phyloP scores from a whole-genome alignment of 2,797 vertebrate genomes.

The Thalassophryne amazonica region DNA sequence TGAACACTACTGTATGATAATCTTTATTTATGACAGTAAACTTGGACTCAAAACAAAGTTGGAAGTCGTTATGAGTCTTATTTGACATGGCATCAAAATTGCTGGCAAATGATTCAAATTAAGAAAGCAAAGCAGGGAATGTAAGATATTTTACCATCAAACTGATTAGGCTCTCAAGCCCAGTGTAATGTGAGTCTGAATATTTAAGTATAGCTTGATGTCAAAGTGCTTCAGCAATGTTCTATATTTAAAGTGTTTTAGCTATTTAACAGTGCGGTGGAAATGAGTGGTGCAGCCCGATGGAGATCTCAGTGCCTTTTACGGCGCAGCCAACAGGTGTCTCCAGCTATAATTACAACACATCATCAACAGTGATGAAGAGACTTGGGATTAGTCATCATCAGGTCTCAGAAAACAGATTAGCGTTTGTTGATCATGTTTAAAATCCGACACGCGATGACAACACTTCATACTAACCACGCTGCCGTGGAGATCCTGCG shows the following conservation, averaged over 20 bases:
- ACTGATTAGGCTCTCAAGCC: not conserved
- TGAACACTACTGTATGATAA: no score
- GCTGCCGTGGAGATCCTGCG: no score
- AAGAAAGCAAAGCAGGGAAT: no score
- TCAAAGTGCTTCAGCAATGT: not conserved
- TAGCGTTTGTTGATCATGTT: not conserved
- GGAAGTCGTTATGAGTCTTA: no score
- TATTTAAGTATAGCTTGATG: not conserved
- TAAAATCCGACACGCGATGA: not conserved
- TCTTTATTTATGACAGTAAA: no score
- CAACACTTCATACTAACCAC: no score
- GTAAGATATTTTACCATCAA: no score
- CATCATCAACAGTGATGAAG: slow-evolving; percentile 1
- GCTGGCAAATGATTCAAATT: no score
- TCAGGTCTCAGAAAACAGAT: not conserved
- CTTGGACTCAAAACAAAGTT: no score
- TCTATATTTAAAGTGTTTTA: slow-evolving; percentile 24
- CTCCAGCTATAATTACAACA: slow-evolving; percentile 12
- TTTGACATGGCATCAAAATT: no score
- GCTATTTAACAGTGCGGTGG: slow-evolving; percentile 23
- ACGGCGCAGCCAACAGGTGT: slow-evolving; percentile 33
- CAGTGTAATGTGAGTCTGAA: not conserved
- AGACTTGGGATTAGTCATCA: slow-evolving; percentile 3
- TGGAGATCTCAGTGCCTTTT: not conserved
- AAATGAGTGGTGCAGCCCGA: not conserved